phyloP scores from a whole-genome alignment of 2,113 vertebrate genomes.

The Meriones unguiculatus region DNA sequence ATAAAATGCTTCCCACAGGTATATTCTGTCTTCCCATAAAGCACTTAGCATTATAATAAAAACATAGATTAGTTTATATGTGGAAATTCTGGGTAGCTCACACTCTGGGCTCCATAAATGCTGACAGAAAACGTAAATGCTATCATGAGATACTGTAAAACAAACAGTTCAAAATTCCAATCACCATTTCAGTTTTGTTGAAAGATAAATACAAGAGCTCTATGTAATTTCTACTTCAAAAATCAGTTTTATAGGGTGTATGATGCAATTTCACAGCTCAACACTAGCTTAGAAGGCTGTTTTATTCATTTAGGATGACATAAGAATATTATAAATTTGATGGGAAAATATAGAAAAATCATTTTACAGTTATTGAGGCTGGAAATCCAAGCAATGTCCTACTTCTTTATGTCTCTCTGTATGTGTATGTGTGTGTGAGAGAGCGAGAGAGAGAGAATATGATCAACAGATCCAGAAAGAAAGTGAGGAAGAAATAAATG shows the following conservation, averaged over 20 bases:
- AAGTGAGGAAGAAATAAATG: neutral
- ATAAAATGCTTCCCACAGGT: conserved; percentile 55
- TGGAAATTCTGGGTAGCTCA: conserved; percentile 27
- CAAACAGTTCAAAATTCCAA: conserved; percentile 32
- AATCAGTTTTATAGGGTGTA: neutral
- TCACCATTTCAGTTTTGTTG: neutral
- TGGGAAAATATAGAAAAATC: neutral
- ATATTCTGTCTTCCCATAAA: conserved; percentile 53
- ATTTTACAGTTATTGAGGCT: neutral
- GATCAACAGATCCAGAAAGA: fast-evolving
- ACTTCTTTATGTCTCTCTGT: neutral
- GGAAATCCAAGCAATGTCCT: neutral
- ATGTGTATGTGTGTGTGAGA: neutral
- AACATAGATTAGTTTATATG: conserved; percentile 58
- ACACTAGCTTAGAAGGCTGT: neutral
- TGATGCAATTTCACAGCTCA: neutral
- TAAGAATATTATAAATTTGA: neutral
- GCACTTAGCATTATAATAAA: conserved; percentile 57
- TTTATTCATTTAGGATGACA: neutral
- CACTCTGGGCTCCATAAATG: conserved; percentile 36
- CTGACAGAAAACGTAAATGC: conserved; percentile 50
- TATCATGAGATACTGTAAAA: conserved; percentile 53
- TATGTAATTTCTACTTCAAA: conserved; percentile 51
- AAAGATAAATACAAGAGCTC: neutral
- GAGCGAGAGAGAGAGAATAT: neutral